These are phyloP conservation scores for Chrysemys picta DNA, from an alignment of 2,113 vertebrate genomes.

Conservation along the genomic window DNA sequence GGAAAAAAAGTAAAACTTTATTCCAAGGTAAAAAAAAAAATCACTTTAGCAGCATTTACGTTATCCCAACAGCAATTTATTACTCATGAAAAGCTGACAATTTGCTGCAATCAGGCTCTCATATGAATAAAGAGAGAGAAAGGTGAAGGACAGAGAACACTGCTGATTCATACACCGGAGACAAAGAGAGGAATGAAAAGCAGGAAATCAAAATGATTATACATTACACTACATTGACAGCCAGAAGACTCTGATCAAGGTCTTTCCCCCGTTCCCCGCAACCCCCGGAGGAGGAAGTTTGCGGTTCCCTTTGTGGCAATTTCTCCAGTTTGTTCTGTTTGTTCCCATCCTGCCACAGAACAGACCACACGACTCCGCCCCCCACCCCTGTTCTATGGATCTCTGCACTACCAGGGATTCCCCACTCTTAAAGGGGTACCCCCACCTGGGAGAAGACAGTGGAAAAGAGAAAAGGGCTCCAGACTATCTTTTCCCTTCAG, in stretches of 20 bases:
- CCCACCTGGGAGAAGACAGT: background rate
- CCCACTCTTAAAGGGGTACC: background rate
- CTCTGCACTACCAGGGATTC: background rate
- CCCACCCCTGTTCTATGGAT: no score
- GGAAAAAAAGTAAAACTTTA: background rate
- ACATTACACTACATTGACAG: background rate
- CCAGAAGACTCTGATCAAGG: background rate
- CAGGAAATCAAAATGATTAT: constrained; percentile 44
- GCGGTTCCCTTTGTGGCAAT: accelerated
- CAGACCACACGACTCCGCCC: accelerated
- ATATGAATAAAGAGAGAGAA: constrained; percentile 23
- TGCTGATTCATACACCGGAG: constrained; percentile 3
- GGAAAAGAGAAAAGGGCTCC: background rate
- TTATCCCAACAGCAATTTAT: background rate
- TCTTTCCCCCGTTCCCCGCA: background rate
- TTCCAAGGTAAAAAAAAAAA: background rate
- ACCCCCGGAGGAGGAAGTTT: background rate
- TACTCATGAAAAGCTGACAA: background rate
- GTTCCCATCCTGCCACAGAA: background rate
- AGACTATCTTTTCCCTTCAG: background rate
- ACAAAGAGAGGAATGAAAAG: constrained; percentile 6
- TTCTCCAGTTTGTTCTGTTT: background rate
- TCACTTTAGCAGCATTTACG: accelerated
- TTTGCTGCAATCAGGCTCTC: constrained; percentile 7
- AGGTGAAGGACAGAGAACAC: constrained; percentile 36